Base-by-base conservation (phyloP, 2,113 vertebrate genomes). In the Hippocampus barbouri region DNA sequence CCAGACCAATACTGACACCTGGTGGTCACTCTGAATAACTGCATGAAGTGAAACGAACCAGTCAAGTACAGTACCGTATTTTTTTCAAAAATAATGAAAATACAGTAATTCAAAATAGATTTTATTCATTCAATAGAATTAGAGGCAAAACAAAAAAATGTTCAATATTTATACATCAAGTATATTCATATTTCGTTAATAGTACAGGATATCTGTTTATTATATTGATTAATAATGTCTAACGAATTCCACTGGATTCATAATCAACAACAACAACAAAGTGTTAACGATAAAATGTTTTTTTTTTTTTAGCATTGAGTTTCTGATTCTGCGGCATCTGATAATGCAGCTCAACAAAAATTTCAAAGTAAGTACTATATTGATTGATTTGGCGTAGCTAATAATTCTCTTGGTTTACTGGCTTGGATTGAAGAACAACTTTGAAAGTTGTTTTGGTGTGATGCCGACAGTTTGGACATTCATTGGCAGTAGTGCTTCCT, bases 401-500 rank as follows among this genome's bases (percentile, higher is more conserved):
- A 63, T 40, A 5, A 21, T 18, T 25, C 7, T 38, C 5, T 38
- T 38, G 34, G 34, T 5, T 38, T 4, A 57, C 2, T n/a, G 23
- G 5, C 23, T 12, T 5, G 5, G 5, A 1, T 2, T 57, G n/a
- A 59, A 27, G 25, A 43, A 43, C 41, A 41, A 21, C n/a, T 45
- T 45, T 23, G 4, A 6, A 66, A 25, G 20, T 9, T 2, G 21
- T 10, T 45, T 12, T 8, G 14, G 14, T 25, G 41, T n/a, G 21
- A 3, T 8, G 12, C 40, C 40, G n/a, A 6, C n/a, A 15, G 47
- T 18, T 45, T 66, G 64, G 5, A 8, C 23, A 4, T 20, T 66
- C 14, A 66, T 25, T 15, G 27, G 15, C 59, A 43, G 4, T 2
- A 9, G 8, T 65, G 34, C 5, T 79, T 69, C 47, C 88, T 84